Percentiles rank a stretch among this genome's conserved stretches.
Conservation (phyloP, 2,113 vertebrate species). For the Porphyrio hochstetteri region DNA sequence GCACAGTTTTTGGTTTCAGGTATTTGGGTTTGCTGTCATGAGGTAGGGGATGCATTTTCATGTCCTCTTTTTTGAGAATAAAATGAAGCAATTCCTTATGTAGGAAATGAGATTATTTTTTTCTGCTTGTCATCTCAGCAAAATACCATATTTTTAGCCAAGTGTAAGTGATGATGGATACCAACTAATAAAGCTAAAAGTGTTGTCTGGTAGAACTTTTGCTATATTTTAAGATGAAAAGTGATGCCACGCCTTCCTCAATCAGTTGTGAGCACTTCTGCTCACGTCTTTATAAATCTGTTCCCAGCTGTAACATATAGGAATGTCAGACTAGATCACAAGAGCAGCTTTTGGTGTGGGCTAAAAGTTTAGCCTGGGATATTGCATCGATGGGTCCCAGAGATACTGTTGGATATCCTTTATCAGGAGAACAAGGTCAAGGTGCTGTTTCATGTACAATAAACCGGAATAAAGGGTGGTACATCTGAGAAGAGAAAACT, state of each 20-base stretch:
- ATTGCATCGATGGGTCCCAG: not conserved
- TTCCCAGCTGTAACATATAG: not conserved
- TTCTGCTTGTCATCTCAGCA: not conserved
- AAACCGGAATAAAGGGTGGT: not conserved
- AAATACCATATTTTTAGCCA: not conserved
- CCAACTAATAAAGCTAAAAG: not conserved
- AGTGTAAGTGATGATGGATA: not conserved
- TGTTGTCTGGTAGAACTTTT: not conserved
- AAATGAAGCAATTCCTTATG: not conserved
- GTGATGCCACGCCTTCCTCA: not conserved
- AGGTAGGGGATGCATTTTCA: not conserved
- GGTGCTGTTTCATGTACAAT: not conserved
- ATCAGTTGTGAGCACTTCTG: not conserved
- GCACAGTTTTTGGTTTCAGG: not conserved
- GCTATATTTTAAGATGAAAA: not conserved
- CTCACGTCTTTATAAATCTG: not conserved
- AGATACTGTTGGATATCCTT: not conserved
- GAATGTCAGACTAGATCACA: not conserved
- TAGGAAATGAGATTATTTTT: not conserved
- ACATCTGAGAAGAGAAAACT: not conserved
- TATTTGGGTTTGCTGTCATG: not conserved
- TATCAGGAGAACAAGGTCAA: no score
- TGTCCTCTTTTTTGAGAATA: not conserved
- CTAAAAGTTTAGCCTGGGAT: not conserved
- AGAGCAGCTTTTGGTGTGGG: not conserved